phyloP scores from a whole-genome alignment of 23 tunicate species.

The Aplidium turbinatum region DNA sequence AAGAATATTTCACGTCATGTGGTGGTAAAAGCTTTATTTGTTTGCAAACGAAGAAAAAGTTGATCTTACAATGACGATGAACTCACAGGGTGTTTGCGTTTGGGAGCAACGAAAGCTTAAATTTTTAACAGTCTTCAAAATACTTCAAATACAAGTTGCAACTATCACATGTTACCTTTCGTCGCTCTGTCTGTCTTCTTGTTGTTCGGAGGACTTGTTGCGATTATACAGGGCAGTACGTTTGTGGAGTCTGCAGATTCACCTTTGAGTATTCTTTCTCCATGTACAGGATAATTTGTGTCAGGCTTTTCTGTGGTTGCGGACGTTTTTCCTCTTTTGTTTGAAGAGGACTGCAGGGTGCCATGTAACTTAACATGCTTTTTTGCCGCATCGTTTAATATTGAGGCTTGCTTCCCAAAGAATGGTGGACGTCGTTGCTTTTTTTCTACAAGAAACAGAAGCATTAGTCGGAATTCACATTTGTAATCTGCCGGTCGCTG shows the following conservation, averaged over 20 bases:
- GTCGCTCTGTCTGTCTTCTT: not conserved
- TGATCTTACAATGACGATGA: no score
- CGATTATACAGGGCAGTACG: constrained; percentile 6
- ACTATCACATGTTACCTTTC: not conserved
- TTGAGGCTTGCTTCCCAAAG: constrained; percentile 41
- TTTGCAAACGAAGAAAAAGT: no score
- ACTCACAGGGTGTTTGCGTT: no score
- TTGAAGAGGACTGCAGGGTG: not conserved
- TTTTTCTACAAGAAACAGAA: constrained; percentile 11
- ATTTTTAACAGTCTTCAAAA: not conserved
- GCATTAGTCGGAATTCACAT: no score
- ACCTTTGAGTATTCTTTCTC: constrained; percentile 54
- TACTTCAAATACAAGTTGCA: not conserved
- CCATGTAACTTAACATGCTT: constrained; percentile 31
- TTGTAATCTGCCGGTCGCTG: no score
- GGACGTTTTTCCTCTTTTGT: constrained; percentile 1
- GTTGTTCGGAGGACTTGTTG: constrained; percentile 8
- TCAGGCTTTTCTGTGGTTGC: constrained; percentile 8
- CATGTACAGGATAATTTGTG: constrained; percentile 60
- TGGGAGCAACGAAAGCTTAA: no score
- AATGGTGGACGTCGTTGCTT: constrained; percentile 34
- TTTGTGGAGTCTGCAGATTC: not conserved
- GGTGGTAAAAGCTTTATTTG: no score
- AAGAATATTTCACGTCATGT: no score
- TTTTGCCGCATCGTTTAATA: constrained; percentile 34